Evolutionary conservation across 2,797 vertebrate genomes (phyloP).

Genomic region (Pseudochirops cupreus): DNA sequence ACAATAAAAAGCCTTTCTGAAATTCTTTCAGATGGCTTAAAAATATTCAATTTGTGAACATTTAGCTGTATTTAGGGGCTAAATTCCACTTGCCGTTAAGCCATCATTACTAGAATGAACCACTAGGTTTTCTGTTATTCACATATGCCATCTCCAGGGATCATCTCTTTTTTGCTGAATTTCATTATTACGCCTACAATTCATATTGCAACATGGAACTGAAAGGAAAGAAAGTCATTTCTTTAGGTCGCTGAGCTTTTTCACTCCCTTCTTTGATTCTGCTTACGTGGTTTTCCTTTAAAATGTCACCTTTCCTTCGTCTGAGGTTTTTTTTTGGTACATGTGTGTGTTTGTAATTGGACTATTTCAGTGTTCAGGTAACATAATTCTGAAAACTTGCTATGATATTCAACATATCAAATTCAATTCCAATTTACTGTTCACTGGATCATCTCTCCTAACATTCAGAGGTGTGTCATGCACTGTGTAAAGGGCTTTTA

Average conservation of each 20-base stretch:
- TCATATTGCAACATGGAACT: constrained; percentile 74
- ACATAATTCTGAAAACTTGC: constrained; percentile 42
- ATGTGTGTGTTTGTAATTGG: constrained; percentile 55
- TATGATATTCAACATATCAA: constrained; percentile 64
- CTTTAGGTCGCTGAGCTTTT: constrained; percentile 70
- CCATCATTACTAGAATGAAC: constrained; percentile 65
- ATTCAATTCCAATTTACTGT: constrained; percentile 75
- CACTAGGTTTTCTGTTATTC: constrained; percentile 72
- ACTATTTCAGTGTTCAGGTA: constrained; percentile 63
- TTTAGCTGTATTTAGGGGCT: constrained; percentile 74
- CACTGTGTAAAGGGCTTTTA: constrained; percentile 81
- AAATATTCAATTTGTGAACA: constrained; percentile 78
- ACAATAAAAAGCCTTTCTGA: constrained; percentile 83
- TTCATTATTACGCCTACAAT: constrained; percentile 73
- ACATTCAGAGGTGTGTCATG: constrained; percentile 83
- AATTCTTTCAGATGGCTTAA: constrained; percentile 81
- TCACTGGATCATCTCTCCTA: constrained; percentile 76
- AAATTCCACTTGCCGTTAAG: constrained; percentile 71
- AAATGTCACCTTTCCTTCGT: constrained; percentile 62
- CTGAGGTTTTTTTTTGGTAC: too few species aligned
- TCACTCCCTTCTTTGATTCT: constrained; percentile 71
- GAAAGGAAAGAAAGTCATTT: constrained; percentile 62
- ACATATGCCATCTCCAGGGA: constrained; percentile 64
- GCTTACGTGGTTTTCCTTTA: constrained; percentile 67
- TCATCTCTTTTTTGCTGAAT: constrained; percentile 67